Conservation (phyloP, 2,797 vertebrate genomes). For the Acanthurus leucopareius region DNA sequence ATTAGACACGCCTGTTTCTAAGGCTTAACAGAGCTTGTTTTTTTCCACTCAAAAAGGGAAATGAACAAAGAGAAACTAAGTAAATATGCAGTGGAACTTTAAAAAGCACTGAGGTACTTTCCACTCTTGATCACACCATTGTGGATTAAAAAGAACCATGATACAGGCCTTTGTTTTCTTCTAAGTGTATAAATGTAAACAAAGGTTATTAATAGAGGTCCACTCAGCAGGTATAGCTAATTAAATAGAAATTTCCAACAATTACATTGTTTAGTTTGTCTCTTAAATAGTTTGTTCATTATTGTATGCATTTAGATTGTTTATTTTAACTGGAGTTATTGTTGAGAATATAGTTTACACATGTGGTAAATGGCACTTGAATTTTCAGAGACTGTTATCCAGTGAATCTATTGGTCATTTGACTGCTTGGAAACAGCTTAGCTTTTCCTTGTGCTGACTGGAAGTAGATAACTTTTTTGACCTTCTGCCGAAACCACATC, state of each 20-base stretch:
- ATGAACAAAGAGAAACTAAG: background rate
- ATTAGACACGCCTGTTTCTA: background rate
- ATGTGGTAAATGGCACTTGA: background rate
- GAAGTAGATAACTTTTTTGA: slow-evolving; percentile 1
- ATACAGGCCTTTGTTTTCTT: background rate
- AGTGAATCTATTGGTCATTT: background rate
- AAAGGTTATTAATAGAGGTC: background rate
- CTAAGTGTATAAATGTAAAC: slow-evolving; percentile 12
- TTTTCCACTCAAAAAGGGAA: slow-evolving; percentile 1
- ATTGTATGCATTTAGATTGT: background rate
- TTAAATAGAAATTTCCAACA: background rate
- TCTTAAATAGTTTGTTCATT: background rate
- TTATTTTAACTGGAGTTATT: background rate
- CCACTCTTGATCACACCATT: background rate
- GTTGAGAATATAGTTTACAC: background rate
- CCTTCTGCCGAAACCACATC: background rate
- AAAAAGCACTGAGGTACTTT: background rate
- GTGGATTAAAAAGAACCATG: background rate
- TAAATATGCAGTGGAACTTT: background rate
- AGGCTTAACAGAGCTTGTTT: background rate
- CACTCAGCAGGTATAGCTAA: slow-evolving; percentile 7
- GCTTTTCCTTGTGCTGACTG: slow-evolving; percentile 3
- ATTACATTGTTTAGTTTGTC: background rate
- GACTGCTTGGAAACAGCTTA: background rate
- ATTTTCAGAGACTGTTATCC: background rate